These are phyloP conservation scores for Gadus macrocephalus DNA, from an alignment of 2,113 vertebrate genomes.

Conservation along the genomic window DNA sequence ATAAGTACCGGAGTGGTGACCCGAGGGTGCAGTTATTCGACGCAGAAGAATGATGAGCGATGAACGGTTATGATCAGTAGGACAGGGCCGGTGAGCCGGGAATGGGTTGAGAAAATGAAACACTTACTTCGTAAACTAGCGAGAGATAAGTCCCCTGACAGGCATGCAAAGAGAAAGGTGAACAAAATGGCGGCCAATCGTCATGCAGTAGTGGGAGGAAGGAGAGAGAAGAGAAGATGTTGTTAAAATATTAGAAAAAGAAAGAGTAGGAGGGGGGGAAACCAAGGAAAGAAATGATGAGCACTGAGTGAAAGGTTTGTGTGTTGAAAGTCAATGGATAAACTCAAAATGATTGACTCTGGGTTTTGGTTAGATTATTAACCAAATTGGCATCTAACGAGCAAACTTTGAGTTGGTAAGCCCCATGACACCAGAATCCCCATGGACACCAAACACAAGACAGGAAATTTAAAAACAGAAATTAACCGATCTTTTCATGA, in stretches of 20 bases:
- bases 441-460: neutral
- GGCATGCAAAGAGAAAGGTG: conserved; percentile 64
- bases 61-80: too few species aligned
- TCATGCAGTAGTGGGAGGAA: neutral
- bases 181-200: conserved; percentile 6
- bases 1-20: too few species aligned
- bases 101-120: conserved; percentile 3
- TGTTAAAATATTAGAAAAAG: neutral
- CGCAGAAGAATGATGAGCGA: too few species aligned
- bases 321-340: too few species aligned
- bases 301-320: too few species aligned
- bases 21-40: too few species aligned
- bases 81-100: too few species aligned
- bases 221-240: neutral
- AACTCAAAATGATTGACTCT: too few species aligned
- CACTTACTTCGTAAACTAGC: conserved; percentile 90
- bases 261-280: neutral
- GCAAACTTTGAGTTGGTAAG: too few species aligned
- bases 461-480: neutral
- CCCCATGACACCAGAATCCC: neutral
- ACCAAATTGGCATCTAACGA: too few species aligned
- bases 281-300: too few species aligned
- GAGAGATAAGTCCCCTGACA: conserved; percentile 83
- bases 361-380: too few species aligned
- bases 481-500: neutral